These are phyloP conservation scores for Ailurus styani DNA, from an alignment of 2,113 vertebrate genomes.

Conservation along the genomic window DNA sequence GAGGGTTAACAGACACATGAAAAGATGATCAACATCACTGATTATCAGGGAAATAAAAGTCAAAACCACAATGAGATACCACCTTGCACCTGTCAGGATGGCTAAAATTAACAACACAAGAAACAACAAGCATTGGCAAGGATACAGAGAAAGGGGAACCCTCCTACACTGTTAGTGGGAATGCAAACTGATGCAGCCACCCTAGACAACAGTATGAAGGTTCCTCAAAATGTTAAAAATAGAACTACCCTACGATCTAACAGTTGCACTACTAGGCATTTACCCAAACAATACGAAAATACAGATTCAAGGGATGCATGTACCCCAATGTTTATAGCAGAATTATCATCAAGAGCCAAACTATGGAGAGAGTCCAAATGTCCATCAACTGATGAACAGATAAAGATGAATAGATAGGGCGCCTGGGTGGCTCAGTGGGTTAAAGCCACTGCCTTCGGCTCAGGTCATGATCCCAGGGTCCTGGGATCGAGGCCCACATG, in stretches of 20 bases:
- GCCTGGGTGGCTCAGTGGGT: too few relatives aligned
- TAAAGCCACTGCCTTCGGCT: too few relatives aligned
- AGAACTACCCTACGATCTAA: background rate
- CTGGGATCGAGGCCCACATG: too few relatives aligned
- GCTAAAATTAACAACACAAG: background rate
- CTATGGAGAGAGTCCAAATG: background rate
- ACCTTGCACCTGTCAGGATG: background rate
- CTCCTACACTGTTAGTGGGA: background rate
- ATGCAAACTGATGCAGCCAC: background rate
- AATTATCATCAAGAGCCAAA: background rate
- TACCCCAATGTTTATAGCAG: background rate
- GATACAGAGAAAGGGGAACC: background rate
- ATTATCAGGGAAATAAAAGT: background rate
- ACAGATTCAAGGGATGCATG: background rate
- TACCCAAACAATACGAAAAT: background rate
- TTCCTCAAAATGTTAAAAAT: background rate
- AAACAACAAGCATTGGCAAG: background rate
- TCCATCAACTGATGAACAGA: background rate
- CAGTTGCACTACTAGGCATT: background rate
- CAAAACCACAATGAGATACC: background rate
- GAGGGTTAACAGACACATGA: background rate
- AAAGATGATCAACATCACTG: background rate
- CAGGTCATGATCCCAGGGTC: too few relatives aligned
- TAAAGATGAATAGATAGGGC: too few relatives aligned
- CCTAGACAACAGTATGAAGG: background rate